These are phyloP conservation scores for Sebastes oblongus DNA, from an alignment of 2,797 vertebrate species.

Conservation along the genomic window DNA sequence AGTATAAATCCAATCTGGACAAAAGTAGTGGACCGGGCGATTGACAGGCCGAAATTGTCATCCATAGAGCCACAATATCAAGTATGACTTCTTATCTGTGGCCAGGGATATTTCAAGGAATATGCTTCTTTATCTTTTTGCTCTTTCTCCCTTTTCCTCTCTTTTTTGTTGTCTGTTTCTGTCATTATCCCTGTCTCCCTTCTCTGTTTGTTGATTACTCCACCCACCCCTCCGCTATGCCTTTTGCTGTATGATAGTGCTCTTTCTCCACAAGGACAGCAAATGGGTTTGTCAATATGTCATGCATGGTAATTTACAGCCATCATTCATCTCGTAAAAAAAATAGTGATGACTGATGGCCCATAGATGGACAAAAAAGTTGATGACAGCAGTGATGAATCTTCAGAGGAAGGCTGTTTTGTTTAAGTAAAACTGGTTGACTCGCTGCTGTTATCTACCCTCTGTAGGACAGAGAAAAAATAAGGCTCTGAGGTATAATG, in stretches of 20 bases:
- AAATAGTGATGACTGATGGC: constrained; percentile 56
- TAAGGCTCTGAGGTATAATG: constrained; percentile 8
- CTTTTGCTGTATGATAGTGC: constrained; percentile 33
- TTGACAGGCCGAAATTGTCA: neutral
- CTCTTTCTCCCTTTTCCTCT: neutral
- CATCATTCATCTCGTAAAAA: constrained; percentile 58
- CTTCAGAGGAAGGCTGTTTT: constrained; percentile 35
- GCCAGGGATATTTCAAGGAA: neutral
- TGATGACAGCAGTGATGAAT: constrained; percentile 59
- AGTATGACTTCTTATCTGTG: neutral
- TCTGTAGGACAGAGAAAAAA: constrained; percentile 12
- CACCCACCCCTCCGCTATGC: constrained; percentile 10
- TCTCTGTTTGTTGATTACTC: constrained; percentile 35
- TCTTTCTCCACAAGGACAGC: constrained; percentile 43
- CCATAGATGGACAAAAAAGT: constrained; percentile 48
- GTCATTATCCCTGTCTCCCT: neutral
- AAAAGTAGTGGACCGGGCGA: neutral
- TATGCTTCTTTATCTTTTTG: neutral
- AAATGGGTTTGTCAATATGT: constrained; percentile 74
- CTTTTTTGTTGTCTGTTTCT: neutral
- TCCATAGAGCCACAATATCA: neutral
- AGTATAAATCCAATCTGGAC: neutral
- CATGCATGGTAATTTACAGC: constrained; percentile 63
- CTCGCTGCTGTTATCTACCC: constrained; percentile 22
- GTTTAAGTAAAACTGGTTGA: constrained; percentile 41